Evolutionary conservation across 2,113 vertebrate species (phyloP).

Genomic region (Podocnemis expansa): DNA sequence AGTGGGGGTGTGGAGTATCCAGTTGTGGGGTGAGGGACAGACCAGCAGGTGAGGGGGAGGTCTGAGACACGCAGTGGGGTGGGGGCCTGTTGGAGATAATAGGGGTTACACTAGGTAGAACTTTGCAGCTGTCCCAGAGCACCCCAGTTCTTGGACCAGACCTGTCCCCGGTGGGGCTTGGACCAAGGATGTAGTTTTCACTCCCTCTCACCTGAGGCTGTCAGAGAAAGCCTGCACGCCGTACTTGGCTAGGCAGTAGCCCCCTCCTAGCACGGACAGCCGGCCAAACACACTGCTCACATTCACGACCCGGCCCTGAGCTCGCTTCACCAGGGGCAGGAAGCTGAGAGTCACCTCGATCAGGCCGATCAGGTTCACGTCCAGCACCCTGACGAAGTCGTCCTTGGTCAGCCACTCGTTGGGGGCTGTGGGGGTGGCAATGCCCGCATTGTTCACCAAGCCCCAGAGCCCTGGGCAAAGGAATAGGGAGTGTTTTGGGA

Average conservation of each 20-base stretch:
- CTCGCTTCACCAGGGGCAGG: constrained; percentile 80
- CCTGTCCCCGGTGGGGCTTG: accelerated
- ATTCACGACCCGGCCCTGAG: constrained; percentile 79
- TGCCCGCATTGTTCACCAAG: constrained; percentile 71
- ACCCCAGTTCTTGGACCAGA: neutral
- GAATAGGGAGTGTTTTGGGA: neutral
- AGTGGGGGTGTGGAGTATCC: neutral
- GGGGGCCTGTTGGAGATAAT: neutral
- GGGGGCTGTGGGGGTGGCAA: neutral
- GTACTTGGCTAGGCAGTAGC: constrained; percentile 84
- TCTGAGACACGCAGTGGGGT: too few species aligned
- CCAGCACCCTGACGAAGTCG: constrained; percentile 79
- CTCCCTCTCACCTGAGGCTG: constrained; percentile 78
- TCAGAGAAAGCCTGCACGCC: constrained; percentile 84
- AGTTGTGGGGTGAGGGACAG: neutral
- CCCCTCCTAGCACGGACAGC: constrained; percentile 65
- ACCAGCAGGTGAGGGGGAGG: too few species aligned
- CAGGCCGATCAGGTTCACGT: constrained; percentile 84
- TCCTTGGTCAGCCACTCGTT: constrained; percentile 76
- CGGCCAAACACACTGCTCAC: constrained; percentile 74
- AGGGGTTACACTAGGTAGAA: too few species aligned
- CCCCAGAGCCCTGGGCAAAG: constrained; percentile 69
- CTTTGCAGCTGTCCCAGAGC: neutral
- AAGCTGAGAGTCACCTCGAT: constrained; percentile 82
- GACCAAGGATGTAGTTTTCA: accelerated